Percentiles rank a stretch among this genome's conserved stretches.
Conservation (phyloP, 2,888 invertebrate species). For the Drosophila leonis region DNA sequence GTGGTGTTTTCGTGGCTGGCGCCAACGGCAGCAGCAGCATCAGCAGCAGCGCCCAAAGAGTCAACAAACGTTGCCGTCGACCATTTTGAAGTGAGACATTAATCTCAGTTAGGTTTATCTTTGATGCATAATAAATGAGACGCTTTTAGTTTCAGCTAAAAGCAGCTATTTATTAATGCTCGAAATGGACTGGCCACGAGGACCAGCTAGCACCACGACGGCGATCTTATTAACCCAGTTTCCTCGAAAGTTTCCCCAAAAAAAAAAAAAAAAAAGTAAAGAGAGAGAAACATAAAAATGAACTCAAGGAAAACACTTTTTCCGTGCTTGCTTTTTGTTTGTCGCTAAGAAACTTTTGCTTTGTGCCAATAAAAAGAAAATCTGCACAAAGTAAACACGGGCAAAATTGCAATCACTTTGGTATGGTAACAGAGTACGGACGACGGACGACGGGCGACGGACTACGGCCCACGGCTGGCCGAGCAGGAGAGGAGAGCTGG, state of each 20-base stretch:
- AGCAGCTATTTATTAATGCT: constrained; percentile 77
- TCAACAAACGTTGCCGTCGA: constrained; percentile 52
- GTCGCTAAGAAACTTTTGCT: constrained; percentile 64
- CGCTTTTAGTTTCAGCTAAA: constrained; percentile 69
- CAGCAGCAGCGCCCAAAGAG: constrained; percentile 31
- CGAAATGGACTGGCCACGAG: constrained; percentile 46
- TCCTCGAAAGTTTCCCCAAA: constrained; percentile 29
- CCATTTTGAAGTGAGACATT: constrained; percentile 76
- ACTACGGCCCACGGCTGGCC: not conserved
- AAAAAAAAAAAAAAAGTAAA: constrained; percentile 15
- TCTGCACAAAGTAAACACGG: constrained; percentile 77
- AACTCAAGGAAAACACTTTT: constrained; percentile 41
- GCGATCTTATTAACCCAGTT: constrained; percentile 78
- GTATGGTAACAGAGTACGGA: constrained; percentile 18
- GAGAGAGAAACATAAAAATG: constrained; percentile 29
- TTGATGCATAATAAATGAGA: constrained; percentile 80
- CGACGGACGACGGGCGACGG: not conserved
- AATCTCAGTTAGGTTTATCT: constrained; percentile 81
- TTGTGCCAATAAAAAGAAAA: constrained; percentile 65
- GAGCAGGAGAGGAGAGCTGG: not conserved
- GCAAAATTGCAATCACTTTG: constrained; percentile 77
- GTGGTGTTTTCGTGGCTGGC: constrained; percentile 10
- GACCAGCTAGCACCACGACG: constrained; percentile 15
- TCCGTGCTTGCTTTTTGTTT: constrained; percentile 60
- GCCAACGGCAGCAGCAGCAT: constrained; percentile 10